Evolutionary conservation across 2,888 invertebrate genomes (phyloP).

Genomic region (Dioctria linearis): DNA sequence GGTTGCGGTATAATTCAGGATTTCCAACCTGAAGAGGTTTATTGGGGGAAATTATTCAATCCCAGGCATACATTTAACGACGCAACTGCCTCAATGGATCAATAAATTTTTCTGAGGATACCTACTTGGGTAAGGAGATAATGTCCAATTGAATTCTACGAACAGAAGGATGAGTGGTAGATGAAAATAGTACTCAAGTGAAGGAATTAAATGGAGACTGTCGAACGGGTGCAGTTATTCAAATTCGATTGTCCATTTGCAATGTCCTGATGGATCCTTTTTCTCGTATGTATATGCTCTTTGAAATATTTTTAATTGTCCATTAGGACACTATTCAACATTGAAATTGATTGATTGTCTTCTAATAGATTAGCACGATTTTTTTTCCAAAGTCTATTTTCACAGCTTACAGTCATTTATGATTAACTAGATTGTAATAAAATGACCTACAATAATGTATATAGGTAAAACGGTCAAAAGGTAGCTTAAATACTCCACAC

Average conservation of each 20-base stretch:
- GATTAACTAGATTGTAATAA: slow-evolving; percentile 40
- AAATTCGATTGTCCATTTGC: neutral
- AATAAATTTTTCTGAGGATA: neutral
- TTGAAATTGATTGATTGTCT: too few relatives aligned
- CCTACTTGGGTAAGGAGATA: neutral
- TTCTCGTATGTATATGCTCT: too few relatives aligned
- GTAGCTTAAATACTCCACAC: slow-evolving; percentile 32
- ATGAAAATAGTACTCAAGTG: neutral
- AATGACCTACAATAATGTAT: slow-evolving; percentile 7
- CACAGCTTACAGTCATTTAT: too few relatives aligned
- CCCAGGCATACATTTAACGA: neutral
- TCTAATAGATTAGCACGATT: too few relatives aligned
- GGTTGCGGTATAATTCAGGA: neutral
- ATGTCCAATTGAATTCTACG: neutral
- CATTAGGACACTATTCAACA: too few relatives aligned
- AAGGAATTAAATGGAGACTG: neutral
- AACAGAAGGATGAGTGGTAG: neutral
- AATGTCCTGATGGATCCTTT: neutral
- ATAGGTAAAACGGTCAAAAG: slow-evolving; percentile 46
- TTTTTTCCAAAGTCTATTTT: too few relatives aligned
- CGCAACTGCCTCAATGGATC: neutral
- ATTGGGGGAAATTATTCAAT: neutral
- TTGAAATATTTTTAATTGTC: too few relatives aligned
- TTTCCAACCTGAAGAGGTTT: neutral
- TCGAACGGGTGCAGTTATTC: neutral